phyloP scores from a whole-genome alignment of 92 coral and sea anemone genomes.

The Paragorgia papillata region DNA sequence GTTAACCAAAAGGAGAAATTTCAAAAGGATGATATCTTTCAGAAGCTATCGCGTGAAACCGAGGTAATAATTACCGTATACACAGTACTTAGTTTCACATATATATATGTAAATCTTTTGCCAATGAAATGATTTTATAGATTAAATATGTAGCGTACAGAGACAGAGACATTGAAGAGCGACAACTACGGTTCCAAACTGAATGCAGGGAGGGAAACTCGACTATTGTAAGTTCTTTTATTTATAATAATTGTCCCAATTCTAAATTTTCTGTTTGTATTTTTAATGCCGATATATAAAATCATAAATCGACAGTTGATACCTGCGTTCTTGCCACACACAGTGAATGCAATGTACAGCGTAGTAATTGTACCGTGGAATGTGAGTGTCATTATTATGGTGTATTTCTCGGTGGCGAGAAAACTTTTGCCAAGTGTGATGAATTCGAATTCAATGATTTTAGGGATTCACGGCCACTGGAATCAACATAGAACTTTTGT shows the following conservation, averaged over 20 bases:
- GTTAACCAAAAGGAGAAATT: slow-evolving; percentile 91
- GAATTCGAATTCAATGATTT: background rate
- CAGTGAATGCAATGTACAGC: no score
- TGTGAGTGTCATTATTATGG: background rate
- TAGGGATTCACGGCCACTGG: slow-evolving; percentile 98
- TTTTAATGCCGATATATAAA: no score
- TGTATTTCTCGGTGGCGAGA: no score
- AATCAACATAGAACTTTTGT: slow-evolving; percentile 74
- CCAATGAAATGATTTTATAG: no score
- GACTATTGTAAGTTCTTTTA: slow-evolving; percentile 69
- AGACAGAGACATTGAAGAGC: slow-evolving; percentile 93
- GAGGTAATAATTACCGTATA: slow-evolving; percentile 74
- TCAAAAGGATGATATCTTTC: slow-evolving; percentile 93
- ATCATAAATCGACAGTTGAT: no score
- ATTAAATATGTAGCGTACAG: slow-evolving; percentile 94
- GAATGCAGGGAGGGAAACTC: slow-evolving; percentile 95
- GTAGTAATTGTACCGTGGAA: no score
- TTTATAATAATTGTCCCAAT: no score
- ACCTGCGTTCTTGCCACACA: no score
- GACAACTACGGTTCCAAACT: slow-evolving; percentile 94
- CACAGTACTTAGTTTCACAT: no score
- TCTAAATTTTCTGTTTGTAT: no score
- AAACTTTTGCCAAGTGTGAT: background rate
- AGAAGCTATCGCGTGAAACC: slow-evolving; percentile 93
- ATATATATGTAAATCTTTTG: no score